Conservation (phyloP, 2,113 vertebrate species). For the Cnemophilus loriae region DNA sequence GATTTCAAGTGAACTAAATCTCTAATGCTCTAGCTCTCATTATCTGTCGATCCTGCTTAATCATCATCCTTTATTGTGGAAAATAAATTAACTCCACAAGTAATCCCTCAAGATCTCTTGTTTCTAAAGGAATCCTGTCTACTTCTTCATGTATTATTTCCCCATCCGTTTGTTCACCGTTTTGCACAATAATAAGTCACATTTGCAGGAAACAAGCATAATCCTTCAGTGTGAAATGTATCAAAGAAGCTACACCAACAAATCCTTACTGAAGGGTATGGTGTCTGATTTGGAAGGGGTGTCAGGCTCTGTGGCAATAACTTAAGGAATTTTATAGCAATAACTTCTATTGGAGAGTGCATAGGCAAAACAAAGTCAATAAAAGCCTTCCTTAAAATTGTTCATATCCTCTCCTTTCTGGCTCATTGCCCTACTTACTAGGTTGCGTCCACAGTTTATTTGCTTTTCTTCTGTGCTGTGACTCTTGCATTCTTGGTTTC, state of each 20-base stretch:
- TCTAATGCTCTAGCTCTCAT: background rate
- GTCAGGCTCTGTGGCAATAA: background rate
- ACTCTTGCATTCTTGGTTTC: background rate
- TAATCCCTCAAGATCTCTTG: background rate
- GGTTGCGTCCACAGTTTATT: background rate
- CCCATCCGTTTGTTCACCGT: background rate
- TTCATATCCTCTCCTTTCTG: background rate
- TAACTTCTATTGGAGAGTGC: background rate
- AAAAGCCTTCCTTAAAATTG: background rate
- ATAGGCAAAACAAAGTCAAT: background rate
- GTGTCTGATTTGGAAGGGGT: background rate
- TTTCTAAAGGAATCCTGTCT: background rate
- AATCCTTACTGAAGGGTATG: background rate
- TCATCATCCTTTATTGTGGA: background rate
- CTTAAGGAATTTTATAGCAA: background rate
- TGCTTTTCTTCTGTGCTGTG: background rate
- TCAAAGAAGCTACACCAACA: background rate
- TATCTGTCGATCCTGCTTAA: background rate
- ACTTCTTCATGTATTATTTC: background rate
- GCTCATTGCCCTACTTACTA: background rate
- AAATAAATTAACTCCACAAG: conserved; percentile 37
- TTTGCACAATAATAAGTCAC: background rate
- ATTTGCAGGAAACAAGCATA: conserved; percentile 2
- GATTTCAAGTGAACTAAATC: background rate
- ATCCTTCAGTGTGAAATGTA: background rate